phyloP scores from a whole-genome alignment of 2,797 vertebrate species.

The Calcarius lapponicus region DNA sequence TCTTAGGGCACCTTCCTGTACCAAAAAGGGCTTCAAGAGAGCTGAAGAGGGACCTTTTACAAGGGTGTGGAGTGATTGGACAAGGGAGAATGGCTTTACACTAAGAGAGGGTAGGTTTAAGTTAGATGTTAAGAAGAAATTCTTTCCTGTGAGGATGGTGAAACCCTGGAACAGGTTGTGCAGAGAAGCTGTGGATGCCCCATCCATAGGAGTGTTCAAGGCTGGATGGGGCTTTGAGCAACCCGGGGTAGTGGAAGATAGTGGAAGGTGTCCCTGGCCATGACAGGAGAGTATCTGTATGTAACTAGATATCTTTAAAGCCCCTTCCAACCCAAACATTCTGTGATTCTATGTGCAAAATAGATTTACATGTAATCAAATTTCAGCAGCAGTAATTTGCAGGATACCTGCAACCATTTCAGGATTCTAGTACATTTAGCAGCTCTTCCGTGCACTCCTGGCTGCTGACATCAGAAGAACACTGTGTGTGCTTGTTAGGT shows the following conservation, averaged over 20 bases:
- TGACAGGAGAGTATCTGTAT: not conserved
- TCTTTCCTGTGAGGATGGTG: not conserved
- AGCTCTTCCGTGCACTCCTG: not conserved
- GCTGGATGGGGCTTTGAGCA: not conserved
- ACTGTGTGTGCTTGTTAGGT: not conserved
- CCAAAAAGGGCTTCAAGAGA: not conserved
- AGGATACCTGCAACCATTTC: not conserved
- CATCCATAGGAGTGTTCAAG: not conserved
- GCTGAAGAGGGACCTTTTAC: not conserved
- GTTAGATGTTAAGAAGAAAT: not conserved
- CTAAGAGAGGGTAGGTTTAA: not conserved
- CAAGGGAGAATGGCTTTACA: not conserved
- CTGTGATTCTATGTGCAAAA: not conserved
- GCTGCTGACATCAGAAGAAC: not conserved
- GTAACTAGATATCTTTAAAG: not conserved
- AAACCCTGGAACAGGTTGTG: not conserved
- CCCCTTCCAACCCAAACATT: not conserved
- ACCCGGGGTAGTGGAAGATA: not conserved
- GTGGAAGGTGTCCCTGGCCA: not conserved
- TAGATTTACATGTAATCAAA: fast-evolving
- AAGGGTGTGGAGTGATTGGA: not conserved
- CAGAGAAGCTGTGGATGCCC: not conserved
- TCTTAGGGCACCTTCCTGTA: not conserved
- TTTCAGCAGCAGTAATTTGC: not conserved
- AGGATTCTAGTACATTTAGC: not conserved